phyloP scores from a whole-genome alignment of 1,140 invertebrate genomes.

The Rhynchophorus ferrugineus region DNA sequence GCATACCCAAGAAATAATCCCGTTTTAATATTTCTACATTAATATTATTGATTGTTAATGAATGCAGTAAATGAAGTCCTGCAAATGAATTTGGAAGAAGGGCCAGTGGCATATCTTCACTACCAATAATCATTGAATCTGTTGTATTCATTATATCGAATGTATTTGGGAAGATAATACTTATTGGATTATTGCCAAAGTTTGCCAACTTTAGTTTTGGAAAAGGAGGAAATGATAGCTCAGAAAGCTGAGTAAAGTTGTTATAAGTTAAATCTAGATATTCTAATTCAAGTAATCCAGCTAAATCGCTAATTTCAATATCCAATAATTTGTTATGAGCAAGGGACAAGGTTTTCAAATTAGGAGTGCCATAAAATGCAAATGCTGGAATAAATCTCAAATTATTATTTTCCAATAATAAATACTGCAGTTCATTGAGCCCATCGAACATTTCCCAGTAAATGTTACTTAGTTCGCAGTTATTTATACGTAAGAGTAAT shows the following conservation, averaged over 20 bases:
- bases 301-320: conserved; percentile 57
- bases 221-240: conserved; percentile 61
- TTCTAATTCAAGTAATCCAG: conserved; percentile 56
- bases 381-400: conserved; percentile 59
- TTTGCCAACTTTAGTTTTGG: conserved; percentile 53
- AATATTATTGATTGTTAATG: conserved; percentile 50
- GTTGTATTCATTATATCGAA: conserved; percentile 66
- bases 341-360: conserved; percentile 53
- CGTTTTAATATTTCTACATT: conserved; percentile 50
- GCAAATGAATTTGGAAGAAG: conserved; percentile 55
- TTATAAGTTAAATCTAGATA: conserved; percentile 57
- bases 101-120: conserved; percentile 44
- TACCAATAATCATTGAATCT: conserved; percentile 51
- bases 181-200: conserved; percentile 59
- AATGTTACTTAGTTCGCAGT: conserved; percentile 52
- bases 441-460: conserved; percentile 65
- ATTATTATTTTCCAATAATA: conserved; percentile 56
- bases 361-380: conserved; percentile 58
- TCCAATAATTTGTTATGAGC: conserved; percentile 55
- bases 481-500: conserved; percentile 49
- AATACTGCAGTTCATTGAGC: conserved; percentile 48
- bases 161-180: conserved; percentile 57
- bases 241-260: conserved; percentile 58
- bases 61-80: conserved; percentile 48
- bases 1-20: conserved; percentile 53